Base-by-base conservation (phyloP, 2,797 vertebrate species). In the Cottoperca gobio region DNA sequence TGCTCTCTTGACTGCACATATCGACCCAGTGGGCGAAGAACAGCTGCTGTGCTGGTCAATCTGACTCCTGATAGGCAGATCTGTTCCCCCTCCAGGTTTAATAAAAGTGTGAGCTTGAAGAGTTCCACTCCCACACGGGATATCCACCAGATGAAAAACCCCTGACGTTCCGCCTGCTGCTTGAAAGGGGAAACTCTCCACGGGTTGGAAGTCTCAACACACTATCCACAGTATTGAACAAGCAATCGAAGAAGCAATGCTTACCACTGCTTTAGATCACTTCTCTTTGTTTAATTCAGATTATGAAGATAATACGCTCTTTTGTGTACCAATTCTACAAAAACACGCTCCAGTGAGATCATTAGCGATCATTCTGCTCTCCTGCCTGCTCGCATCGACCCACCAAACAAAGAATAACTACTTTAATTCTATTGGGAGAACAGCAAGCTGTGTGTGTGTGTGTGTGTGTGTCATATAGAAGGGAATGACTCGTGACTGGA, bases 1-100 rank as follows among this genome's bases (percentile, higher is more conserved):
- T 76, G 70, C 48, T 78, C 55, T 76, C 73, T 76, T 50, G 61
- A 64, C 75, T 84, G 81, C 50, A 76, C 77, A 73, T 63, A 85
- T 83, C 2, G 69, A 84, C 73, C 17, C 49, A 23, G 33, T 19
- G 55, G 75, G 78, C 3, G 0, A 55, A 61, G 43, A 78, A 48
- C 88, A 85, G 76, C 73, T 85, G 85, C 76, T 85, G 52, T 28
- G 42, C 59, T 46, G 73, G 76, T 86, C 78, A 71, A 2, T 72
- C 64, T 3, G 33, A 46, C 19, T 52, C 24, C 37, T 73, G 53
- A 67, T 77, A 67, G 40, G 50, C 61, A 37, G 53, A 63, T 33
- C 43, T 49, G 31, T 23, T 62, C 28, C 69, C 69, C 76, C 55
- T 66, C 58, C 42, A 59, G 69, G 73, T 82, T 71, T 54, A 73